These are phyloP conservation scores for Sitta carolinensis DNA, from an alignment of 2,797 vertebrate genomes.

Conservation along the genomic window DNA sequence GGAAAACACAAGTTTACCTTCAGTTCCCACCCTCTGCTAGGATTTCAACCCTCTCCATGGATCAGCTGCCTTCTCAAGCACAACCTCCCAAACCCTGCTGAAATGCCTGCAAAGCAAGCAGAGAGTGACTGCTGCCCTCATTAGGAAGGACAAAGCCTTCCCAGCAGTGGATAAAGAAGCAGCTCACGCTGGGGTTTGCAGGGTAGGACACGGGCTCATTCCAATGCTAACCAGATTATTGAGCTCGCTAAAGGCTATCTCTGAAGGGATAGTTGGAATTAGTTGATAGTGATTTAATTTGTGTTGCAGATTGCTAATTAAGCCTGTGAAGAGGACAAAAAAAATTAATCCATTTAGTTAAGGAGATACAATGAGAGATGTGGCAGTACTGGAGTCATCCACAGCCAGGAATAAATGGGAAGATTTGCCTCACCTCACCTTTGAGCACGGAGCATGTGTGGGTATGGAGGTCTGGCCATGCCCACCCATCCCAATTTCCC, in stretches of 20 bases:
- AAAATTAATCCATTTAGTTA: conserved; percentile 59
- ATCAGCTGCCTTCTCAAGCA: background rate
- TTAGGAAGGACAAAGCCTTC: conserved; percentile 31
- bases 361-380: conserved; percentile 48
- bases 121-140: conserved; percentile 16
- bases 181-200: background rate
- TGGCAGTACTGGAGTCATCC: background rate
- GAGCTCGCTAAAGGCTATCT: conserved; percentile 51
- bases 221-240: conserved; percentile 67
- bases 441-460: rapidly evolving
- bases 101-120: background rate
- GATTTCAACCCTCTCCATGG: background rate
- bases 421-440: background rate
- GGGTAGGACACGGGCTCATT: background rate
- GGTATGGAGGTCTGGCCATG: background rate
- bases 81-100: background rate
- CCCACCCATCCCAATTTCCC: background rate
- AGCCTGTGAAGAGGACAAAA: conserved; percentile 52
- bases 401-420: background rate
- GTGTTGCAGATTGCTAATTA: conserved; percentile 70
- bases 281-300: conserved; percentile 71
- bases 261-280: conserved; percentile 63
- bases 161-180: background rate
- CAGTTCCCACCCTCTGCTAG: background rate
- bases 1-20: background rate